Evolutionary conservation across 2,888 invertebrate genomes (phyloP).

Genomic region (Tetragnatha montana): DNA sequence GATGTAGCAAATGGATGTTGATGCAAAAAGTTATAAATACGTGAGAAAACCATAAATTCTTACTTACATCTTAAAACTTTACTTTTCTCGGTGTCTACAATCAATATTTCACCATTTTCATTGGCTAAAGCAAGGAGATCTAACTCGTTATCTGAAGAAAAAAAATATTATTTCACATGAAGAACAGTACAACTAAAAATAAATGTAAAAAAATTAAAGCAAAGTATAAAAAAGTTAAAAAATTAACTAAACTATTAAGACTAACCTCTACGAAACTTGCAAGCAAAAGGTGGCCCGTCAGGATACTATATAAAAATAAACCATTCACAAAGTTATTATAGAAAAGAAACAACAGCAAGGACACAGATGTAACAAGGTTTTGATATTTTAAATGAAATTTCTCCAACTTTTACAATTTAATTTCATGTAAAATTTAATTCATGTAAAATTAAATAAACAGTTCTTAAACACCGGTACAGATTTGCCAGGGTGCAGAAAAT

Average conservation of each 20-base stretch:
- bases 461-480: too few species aligned
- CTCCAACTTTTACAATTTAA: not conserved
- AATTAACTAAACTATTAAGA: too few species aligned
- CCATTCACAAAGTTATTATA: not conserved
- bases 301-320: slow-evolving; percentile 19
- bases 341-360: not conserved
- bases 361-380: not conserved
- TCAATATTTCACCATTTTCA: slow-evolving; percentile 86
- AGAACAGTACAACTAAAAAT: not conserved
- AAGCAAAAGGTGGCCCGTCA: slow-evolving; percentile 55
- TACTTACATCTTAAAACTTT: slow-evolving; percentile 29
- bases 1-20: not conserved
- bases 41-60: not conserved
- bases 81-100: slow-evolving; percentile 76
- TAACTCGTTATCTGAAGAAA: slow-evolving; percentile 80
- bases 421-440: not conserved
- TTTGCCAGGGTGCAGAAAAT: too few species aligned
- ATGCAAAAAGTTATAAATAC: not conserved
- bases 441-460: too few species aligned
- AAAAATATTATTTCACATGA: not conserved
- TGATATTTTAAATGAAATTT: not conserved
- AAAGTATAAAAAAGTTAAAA: too few species aligned
- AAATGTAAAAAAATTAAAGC: not conserved
- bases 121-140: slow-evolving; percentile 87
- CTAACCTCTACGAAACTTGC: slow-evolving; percentile 59